Evolutionary conservation across 2,888 invertebrate species (phyloP), one percentile per base, ranked within the genome.

Genomic region (Apodemia arnacis): DNA sequence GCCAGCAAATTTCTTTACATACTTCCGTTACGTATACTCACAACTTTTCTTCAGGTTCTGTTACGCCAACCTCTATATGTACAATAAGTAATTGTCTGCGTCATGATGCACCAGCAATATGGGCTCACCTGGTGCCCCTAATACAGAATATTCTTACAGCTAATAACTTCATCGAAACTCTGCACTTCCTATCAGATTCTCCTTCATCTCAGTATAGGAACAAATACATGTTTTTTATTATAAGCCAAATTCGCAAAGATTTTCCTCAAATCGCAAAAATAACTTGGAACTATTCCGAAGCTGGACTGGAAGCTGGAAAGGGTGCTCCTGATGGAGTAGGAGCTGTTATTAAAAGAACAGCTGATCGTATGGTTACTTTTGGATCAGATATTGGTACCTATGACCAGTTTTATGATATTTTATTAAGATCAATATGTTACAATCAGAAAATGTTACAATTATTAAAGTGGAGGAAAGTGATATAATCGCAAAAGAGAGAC

Each of bases 1-100:
- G 73, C 10, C 41, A 70, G 15, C 80, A 80, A 49, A n/a, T 80
- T 21, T 49, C 72, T 31, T 72, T 80, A 34, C 80, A 80, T 38
- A 80, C 80, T 72, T 70, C 72, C 44, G 73, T 80, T 34, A 18
- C 59, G 0, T 77, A 75, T 24, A 44, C 11, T 21, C 41, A 24
- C 7, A 49, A 49, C 27, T 41, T 49, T 75, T 21, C 41, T 44
- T 7, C n/a, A 18, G 59, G 59, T 8, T n/a, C 18, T 59, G 59
- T 59, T 59, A 59, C n/a, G 7, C 54, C 54, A 18, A 54, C 11
- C 11, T 54, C 54, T 15, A 11, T 54, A 54, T 41, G 38, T 41
- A 41, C 38, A 7, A 41, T 41, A 10, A 10, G 8, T 41, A 10
- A 41, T 41, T 41, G 54, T 54, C 54, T 54, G 54, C 54, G 54